These are phyloP conservation scores for Panzeria rudis DNA, from an alignment of 2,888 invertebrate genomes.

Conservation along the genomic window DNA sequence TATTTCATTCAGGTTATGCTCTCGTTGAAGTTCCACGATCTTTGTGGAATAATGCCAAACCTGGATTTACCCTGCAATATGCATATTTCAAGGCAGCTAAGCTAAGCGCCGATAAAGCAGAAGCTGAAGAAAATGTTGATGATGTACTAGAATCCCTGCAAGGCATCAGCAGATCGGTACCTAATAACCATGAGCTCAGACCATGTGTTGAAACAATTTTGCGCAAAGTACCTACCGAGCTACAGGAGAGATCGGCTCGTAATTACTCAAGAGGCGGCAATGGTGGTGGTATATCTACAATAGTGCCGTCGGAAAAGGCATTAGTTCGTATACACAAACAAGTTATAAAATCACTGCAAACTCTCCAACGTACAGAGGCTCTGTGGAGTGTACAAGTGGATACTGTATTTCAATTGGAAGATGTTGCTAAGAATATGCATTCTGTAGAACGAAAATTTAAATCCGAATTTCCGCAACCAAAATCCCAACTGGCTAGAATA, in stretches of 20 bases:
- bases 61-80: slow-evolving; percentile 92
- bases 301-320: slow-evolving; percentile 91
- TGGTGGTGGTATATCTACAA: slow-evolving; percentile 86
- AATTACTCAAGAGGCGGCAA: slow-evolving; percentile 84
- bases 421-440: slow-evolving; percentile 90
- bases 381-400: slow-evolving; percentile 95
- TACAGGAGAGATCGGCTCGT: slow-evolving; percentile 90
- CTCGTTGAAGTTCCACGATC: slow-evolving; percentile 97
- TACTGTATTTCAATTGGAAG: slow-evolving; percentile 92
- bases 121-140: slow-evolving; percentile 98
- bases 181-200: slow-evolving; percentile 89
- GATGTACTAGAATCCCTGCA: slow-evolving; percentile 96
- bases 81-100: slow-evolving; percentile 97
- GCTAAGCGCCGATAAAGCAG: slow-evolving; percentile 96
- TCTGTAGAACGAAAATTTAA: slow-evolving; percentile 86
- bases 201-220: slow-evolving; percentile 94
- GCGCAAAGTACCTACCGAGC: slow-evolving; percentile 92
- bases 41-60: slow-evolving; percentile 95
- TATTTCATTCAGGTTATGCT: slow-evolving; percentile 89
- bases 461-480: slow-evolving; percentile 88
- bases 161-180: slow-evolving; percentile 90
- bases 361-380: slow-evolving; percentile 96
- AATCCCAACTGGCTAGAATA: slow-evolving; percentile 86
- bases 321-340: slow-evolving; percentile 95
- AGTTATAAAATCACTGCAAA: slow-evolving; percentile 95